Evolutionary conservation across 2,888 invertebrate species (phyloP).

Genomic region (Caenorhabditis japonica): DNA sequence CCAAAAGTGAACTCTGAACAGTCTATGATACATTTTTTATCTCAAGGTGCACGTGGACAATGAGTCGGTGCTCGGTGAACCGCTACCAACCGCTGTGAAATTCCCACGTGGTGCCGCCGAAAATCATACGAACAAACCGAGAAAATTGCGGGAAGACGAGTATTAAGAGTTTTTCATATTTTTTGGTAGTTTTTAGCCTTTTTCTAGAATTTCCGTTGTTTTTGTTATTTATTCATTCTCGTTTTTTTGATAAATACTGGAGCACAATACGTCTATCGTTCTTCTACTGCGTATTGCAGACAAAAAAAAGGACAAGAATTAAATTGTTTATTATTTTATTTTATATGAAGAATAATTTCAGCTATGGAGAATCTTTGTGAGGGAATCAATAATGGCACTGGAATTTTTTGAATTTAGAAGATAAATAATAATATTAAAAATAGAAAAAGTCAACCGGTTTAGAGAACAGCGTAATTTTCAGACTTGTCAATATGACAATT

Average conservation of each 20-base stretch:
- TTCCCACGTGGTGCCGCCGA: slow-evolving; percentile 67
- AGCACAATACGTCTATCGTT: not conserved
- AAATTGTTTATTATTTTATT: no score
- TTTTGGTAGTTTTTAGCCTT: not conserved
- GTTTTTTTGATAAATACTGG: no score
- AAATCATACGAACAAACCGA: slow-evolving; percentile 67
- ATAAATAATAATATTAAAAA: no score
- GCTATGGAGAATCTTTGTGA: no score
- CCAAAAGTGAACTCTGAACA: no score
- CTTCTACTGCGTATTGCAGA: no score
- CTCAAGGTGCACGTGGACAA: slow-evolving; percentile 55
- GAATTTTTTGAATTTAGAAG: no score
- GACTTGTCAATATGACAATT: slow-evolving; percentile 54
- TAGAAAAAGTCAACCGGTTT: slow-evolving; percentile 7
- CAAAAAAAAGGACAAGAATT: no score
- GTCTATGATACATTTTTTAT: no score
- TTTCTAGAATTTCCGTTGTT: slow-evolving; percentile 6
- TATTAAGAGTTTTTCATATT: slow-evolving; percentile 49
- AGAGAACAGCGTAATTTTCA: slow-evolving; percentile 51
- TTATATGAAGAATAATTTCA: no score
- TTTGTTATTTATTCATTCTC: not conserved
- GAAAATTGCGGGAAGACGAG: slow-evolving; percentile 70
- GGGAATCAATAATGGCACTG: no score
- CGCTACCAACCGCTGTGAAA: slow-evolving; percentile 60
- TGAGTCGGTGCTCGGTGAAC: slow-evolving; percentile 65